Base-by-base conservation (phyloP, 2,888 invertebrate genomes). In the Pyrocoelia pectoralis region DNA sequence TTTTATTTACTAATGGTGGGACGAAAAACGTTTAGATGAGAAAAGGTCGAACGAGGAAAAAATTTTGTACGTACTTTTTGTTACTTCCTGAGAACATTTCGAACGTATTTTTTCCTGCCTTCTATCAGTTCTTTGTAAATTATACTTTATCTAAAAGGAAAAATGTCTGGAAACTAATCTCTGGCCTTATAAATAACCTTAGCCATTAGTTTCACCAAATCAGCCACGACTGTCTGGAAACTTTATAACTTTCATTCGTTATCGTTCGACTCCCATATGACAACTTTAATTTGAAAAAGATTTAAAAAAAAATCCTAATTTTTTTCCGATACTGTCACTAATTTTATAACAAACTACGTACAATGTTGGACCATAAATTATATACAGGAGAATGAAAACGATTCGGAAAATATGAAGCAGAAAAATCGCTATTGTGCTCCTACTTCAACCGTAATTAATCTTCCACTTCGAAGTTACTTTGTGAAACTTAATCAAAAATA, bases 141-240 rank as follows among this genome's bases (percentile, higher is more conserved):
- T 66, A 68, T 69, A 66, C 66, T 69, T 69, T 68, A 68, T 69
- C 68, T 56, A 24, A 6, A 46, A 46, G 48, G 68, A 67, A 56
- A 66, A 68, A 69, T 69, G 68, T 66, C 64, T 67, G 66, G 63
- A 65, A 69, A 69, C 67, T 67, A 69, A 69, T 69, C 69, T 69
- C 67, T 56, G 69, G 66, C 66, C 68, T 64, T 69, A 69, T 69
- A 69, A 69, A 69, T 69, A 68, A 66, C 67, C 61, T 51, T 46
- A 54, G 65, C 67, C 69, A 69, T 69, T 69, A 67, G 67, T 69
- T 69, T 67, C 63, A 65, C n/a, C 67, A 67, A 66, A 69, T 69
- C 69, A 69, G 66, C 67, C 67, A 66, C 67, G 66, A 64, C 66
- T 59, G 69, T 69, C 69, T 69, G 63, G 62, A 61, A 68, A 69